phyloP scores from a whole-genome alignment of 2,797 vertebrate species.

The Melanotaenia pygmaea region DNA sequence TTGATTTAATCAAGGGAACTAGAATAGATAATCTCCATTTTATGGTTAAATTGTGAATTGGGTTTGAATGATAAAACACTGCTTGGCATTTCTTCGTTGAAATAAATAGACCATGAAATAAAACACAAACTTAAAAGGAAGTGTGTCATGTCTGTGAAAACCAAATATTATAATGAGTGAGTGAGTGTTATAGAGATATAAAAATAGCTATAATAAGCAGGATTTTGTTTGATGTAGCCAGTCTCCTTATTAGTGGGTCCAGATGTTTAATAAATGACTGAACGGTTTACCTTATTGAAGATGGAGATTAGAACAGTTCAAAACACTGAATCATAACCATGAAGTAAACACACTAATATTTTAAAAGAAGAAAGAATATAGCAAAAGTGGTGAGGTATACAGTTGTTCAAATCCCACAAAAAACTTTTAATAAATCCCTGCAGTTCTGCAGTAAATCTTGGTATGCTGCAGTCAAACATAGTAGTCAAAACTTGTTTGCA shows the following conservation, averaged over 20 bases:
- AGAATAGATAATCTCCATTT: conserved; percentile 32
- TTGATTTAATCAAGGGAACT: conserved; percentile 43
- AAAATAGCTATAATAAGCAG: background rate
- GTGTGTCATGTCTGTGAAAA: conserved; percentile 11
- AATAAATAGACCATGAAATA: conserved; percentile 30
- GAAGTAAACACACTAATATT: background rate
- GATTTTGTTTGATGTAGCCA: conserved; percentile 9
- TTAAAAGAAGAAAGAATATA: background rate
- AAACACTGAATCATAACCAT: background rate
- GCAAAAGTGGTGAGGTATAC: background rate
- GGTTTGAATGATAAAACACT: conserved; percentile 31
- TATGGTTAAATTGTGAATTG: conserved; percentile 35
- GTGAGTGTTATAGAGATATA: background rate
- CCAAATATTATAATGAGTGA: background rate
- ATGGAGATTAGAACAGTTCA: conserved; percentile 4
- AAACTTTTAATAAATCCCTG: background rate
- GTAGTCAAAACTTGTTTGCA: background rate
- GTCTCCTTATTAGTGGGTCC: conserved; percentile 8
- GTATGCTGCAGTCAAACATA: too few species aligned
- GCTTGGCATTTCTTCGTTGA: conserved; percentile 15
- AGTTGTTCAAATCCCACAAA: background rate
- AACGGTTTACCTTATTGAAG: conserved; percentile 7
- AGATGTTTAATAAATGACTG: conserved; percentile 33
- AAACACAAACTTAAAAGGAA: conserved; percentile 12
- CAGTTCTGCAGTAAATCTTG: conserved; percentile 4